These are phyloP conservation scores for Phylloscopus whistleri DNA, from an alignment of 2,113 vertebrate genomes.

Conservation along the genomic window DNA sequence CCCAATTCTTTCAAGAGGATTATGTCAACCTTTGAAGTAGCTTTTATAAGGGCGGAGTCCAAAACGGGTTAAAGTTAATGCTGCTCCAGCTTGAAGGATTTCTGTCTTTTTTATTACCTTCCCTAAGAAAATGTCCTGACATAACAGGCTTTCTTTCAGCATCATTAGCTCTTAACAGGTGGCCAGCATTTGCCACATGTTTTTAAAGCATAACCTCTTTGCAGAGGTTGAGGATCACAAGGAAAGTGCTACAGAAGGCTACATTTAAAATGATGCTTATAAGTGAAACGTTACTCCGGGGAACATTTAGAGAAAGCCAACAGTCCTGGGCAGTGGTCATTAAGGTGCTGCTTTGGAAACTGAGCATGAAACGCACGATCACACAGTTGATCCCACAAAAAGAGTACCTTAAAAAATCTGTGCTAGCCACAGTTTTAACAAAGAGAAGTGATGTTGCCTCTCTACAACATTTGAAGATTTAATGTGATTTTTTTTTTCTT, in stretches of 20 bases:
- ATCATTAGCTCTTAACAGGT: conserved; percentile 56
- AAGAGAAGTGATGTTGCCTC: background rate
- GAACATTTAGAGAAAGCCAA: conserved; percentile 20
- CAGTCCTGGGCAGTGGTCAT: background rate
- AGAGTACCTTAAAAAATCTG: background rate
- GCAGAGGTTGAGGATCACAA: conserved; percentile 23
- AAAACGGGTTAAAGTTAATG: background rate
- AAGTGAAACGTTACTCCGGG: conserved; percentile 30
- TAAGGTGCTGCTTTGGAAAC: conserved; percentile 44
- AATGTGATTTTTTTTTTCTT: background rate
- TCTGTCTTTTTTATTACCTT: conserved; percentile 50
- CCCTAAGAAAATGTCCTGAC: conserved; percentile 20
- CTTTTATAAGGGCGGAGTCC: background rate
- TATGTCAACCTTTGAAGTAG: conserved; percentile 38
- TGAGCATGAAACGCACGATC: background rate
- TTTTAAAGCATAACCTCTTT: conserved; percentile 47
- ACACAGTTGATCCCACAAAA: background rate
- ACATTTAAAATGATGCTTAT: conserved; percentile 41
- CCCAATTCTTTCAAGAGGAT: conserved; percentile 6
- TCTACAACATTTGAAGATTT: background rate
- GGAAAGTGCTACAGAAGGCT: conserved; percentile 5
- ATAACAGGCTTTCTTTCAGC: conserved; percentile 25
- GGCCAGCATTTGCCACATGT: background rate
- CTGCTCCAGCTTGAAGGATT: background rate
- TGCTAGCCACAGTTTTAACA: background rate